A percentile compares a stretch with the other conserved stretches of the same genome.
Evolutionary conservation across 2,113 vertebrate species (phyloP).

Genomic region (Tiliqua scincoides): DNA sequence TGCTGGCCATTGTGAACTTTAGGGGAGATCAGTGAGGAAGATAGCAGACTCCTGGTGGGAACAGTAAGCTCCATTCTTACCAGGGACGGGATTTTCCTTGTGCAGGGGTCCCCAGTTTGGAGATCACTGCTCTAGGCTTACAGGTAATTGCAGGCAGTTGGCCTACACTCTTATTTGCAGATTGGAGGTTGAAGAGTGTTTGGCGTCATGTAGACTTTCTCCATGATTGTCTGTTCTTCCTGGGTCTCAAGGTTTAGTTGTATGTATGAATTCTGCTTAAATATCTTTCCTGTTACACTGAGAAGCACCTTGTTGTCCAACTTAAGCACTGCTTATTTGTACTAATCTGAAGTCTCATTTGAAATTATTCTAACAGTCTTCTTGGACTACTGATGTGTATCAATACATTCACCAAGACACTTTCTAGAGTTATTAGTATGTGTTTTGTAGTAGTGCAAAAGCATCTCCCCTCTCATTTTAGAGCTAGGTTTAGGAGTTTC

Average conservation of each 20-base stretch:
- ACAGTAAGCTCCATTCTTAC: no score
- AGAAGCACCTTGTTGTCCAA: neutral
- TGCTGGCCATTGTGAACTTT: no score
- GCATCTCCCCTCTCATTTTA: neutral
- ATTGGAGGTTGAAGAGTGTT: no score
- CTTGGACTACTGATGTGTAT: no score
- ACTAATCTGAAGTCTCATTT: neutral
- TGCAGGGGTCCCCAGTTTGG: no score
- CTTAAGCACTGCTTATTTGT: neutral
- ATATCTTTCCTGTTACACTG: neutral
- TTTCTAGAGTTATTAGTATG: neutral
- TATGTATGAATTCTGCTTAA: neutral
- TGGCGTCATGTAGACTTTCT: neutral
- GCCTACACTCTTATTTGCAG: no score
- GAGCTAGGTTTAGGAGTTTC: neutral
- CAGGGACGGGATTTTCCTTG: no score
- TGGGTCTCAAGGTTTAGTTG: neutral
- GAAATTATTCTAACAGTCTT: neutral
- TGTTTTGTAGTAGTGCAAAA: neutral
- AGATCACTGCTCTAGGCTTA: no score
- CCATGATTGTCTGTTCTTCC: neutral
- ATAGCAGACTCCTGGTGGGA: no score
- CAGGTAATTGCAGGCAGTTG: neutral
- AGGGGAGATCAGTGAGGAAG: no score
- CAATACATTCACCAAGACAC: no score